Evolutionary conservation across 2,113 vertebrate species (phyloP).

Genomic region (Serilophus lunatus): DNA sequence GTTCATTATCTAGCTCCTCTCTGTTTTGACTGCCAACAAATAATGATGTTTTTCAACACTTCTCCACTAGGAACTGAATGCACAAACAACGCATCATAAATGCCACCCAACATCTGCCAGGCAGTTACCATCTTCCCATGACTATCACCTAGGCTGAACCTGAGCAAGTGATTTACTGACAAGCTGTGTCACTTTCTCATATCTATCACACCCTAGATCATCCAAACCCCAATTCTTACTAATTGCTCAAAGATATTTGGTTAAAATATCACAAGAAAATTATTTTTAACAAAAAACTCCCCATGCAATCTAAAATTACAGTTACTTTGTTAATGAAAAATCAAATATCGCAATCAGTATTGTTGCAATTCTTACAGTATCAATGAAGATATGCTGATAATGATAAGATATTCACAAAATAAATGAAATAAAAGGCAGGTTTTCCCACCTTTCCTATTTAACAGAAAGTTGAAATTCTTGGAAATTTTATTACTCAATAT

Average conservation of each 20-base stretch:
- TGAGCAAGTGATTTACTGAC: slow-evolving; percentile 40
- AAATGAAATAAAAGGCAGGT: not conserved
- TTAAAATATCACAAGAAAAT: not conserved
- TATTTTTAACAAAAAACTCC: not conserved
- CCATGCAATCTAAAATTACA: not conserved
- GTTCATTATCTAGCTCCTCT: slow-evolving; percentile 49
- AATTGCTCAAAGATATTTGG: not conserved
- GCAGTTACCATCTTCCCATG: slow-evolving; percentile 43
- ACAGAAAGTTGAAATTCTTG: not conserved
- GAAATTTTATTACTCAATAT: not conserved
- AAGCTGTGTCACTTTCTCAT: slow-evolving; percentile 10
- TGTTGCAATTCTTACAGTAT: not conserved
- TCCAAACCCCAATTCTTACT: not conserved
- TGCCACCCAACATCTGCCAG: slow-evolving; percentile 62
- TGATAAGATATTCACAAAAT: not conserved
- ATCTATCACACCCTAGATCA: not conserved
- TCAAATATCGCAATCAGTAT: not conserved
- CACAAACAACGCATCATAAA: slow-evolving; percentile 62
- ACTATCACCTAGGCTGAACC: slow-evolving; percentile 46
- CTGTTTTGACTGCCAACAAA: slow-evolving; percentile 65
- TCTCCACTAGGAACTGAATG: slow-evolving; percentile 58
- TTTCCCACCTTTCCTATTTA: not conserved
- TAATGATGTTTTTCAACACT: slow-evolving; percentile 64
- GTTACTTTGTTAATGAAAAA: not conserved
- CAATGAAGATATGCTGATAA: not conserved